Evolutionary conservation across 2,888 invertebrate genomes (phyloP), one percentile per base, ranked within the genome.

Genomic region (Dorcus hopei): DNA sequence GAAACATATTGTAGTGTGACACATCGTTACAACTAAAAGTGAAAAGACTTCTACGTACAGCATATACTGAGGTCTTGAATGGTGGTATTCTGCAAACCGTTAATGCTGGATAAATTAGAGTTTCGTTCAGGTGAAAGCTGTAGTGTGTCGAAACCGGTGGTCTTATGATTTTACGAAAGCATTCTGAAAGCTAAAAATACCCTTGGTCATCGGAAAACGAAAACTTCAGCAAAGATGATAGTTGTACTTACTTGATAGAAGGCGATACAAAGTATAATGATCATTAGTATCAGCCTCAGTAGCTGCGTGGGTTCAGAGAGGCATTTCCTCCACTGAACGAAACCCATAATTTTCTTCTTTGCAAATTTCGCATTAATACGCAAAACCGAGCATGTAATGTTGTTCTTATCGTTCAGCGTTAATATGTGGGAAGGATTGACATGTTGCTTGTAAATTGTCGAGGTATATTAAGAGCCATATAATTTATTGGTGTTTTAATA

Each of bases 131-230:
- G 65, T 82, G 82, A 61, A 87, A 87, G 68, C 84, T 84, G 0
- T 88, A 86, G 74, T 87, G 84, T 1, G 89, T 89, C 0, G 87
- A 84, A 38, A 87, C 82, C 0, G 89, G 88, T 0, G 85, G 85
- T 62, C 83, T 71, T 6, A 82, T 72, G 54, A 89, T 70, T 72
- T 89, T 89, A 19, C 73, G 65, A 4, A 87, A 77, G 68, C 87
- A 88, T 62, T 81, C 80, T 51, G 81, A 73, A 40, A 88, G 78
- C 87, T 87, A 71, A 38, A 56, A 40, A 55, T 19, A 19, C 19
- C 84, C 82, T 14, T 84, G 73, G 1, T 76, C 76, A 39, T 80
- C 39, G n/a, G n/a, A n/a, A n/a, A 9, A 9, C n/a, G n/a, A 3
- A 9, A 38, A 6, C 40, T 54, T n/a, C 8, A 38, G 71, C 67